Evolutionary conservation across 2,113 vertebrate genomes (phyloP), one percentile per base, ranked within the genome.

Genomic region (Vombatus ursinus): DNA sequence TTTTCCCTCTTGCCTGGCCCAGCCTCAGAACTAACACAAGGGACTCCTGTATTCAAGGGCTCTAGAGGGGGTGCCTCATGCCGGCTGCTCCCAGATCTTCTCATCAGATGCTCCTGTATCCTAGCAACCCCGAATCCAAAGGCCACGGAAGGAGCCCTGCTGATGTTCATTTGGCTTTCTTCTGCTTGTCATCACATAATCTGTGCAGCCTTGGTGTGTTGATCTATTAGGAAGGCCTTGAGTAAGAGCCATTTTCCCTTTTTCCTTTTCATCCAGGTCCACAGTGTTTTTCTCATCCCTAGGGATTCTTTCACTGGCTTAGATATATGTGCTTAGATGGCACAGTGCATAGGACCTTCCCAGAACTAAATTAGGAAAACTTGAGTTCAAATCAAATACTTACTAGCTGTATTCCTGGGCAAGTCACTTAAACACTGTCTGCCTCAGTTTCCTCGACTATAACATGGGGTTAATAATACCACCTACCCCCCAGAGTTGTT

Each of bases 281-380:
- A 84, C 2, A 0, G 12, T n/a, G 47, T 47, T 93, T 90, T 94
- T 61, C 92, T 95, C 90, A 22, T 95, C 91, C 2, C 24, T 92
- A 9, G 84, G 96, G 54, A 92, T 37, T 89, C 51, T n/a, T 96
- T 94, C 11, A 37, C 94, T 96, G 93, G 19, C 52, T 93, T 92
- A 44, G n/a, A 95, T 24, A 37, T 84, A 53, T 28, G 22, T 48
- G 26, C 37, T 23, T 8, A 84, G 16, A 1, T 84, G n/a, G 7
- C 44, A 44, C 19, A 84, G n/a, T 23, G 19, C n/a, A 44, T 84
- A 84, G n/a, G n/a, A 19, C n/a, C 16, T 3, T n/a, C 61, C n/a
- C n/a, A 44, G n/a, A 6, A 44, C 68, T 84, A 19, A 68, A 37
- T 68, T 37, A 77, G 37, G 37, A 44, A 84, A 22, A 44, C n/a